Percentiles rank a stretch among this genome's conserved stretches.
phyloP scores from a whole-genome alignment of 2,797 vertebrate genomes.

The Chaetophractus vellerosus region DNA sequence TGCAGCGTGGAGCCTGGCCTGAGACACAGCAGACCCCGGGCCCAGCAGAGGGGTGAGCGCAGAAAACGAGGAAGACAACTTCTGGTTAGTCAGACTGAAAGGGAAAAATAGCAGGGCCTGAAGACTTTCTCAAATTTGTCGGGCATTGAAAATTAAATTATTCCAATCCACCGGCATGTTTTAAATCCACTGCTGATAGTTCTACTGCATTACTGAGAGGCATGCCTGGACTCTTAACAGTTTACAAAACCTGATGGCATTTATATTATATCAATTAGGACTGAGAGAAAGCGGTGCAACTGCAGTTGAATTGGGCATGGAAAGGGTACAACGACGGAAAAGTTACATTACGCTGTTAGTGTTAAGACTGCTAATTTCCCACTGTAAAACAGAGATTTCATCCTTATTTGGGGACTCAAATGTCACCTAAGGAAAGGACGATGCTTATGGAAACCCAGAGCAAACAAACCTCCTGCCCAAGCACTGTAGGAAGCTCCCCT shows the following conservation, averaged over 20 bases:
- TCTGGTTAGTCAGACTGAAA: not conserved
- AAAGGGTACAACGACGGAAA: accelerated
- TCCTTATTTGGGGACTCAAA: not conserved
- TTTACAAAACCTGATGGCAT: not conserved
- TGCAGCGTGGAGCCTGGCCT: accelerated
- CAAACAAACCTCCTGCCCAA: not conserved
- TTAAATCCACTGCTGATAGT: not conserved
- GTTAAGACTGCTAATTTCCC: not conserved
- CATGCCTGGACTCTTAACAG: not conserved
- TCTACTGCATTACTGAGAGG: not conserved
- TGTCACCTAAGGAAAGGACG: not conserved
- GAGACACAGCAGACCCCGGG: accelerated
- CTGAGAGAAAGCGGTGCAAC: not conserved
- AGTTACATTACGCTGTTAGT: not conserved
- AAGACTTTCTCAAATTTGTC: not conserved
- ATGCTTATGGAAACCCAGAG: not conserved
- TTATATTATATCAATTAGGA: not conserved
- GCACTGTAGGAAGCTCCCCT: accelerated
- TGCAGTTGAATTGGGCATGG: no score
- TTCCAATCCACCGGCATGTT: not conserved
- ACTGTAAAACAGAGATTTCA: not conserved
- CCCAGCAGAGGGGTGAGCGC: not conserved
- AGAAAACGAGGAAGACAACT: not conserved
- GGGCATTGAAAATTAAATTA: not conserved
- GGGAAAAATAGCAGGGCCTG: not conserved